These are phyloP conservation scores for Drosophila kambysellisi DNA, from an alignment of 2,888 invertebrate species.

Conservation along the genomic window DNA sequence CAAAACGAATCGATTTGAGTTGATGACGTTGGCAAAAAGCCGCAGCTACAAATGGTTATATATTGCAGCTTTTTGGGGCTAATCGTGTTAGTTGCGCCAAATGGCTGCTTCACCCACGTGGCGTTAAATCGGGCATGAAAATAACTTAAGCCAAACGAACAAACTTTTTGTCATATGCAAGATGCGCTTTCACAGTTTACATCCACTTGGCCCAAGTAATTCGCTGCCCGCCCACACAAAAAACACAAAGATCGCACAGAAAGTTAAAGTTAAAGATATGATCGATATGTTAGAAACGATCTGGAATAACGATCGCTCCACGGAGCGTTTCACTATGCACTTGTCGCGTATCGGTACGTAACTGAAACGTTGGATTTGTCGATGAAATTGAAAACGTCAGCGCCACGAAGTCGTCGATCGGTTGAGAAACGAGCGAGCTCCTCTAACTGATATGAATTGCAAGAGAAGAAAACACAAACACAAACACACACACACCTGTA, in stretches of 20 bases:
- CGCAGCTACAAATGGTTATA: neutral
- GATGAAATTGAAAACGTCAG: slow-evolving; percentile 83
- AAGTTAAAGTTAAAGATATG: no score
- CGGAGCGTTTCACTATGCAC: slow-evolving; percentile 77
- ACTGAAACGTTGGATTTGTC: slow-evolving; percentile 82
- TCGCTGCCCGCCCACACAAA: slow-evolving; percentile 74
- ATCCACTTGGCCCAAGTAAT: slow-evolving; percentile 85
- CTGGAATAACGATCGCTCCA: slow-evolving; percentile 35
- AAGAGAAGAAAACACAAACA: slow-evolving; percentile 33
- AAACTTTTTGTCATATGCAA: slow-evolving; percentile 82
- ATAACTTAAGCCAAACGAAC: slow-evolving; percentile 86
- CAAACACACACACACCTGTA: slow-evolving; percentile 14
- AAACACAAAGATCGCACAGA: neutral
- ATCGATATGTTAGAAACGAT: neutral
- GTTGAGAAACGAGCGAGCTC: slow-evolving; percentile 25
- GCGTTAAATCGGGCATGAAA: slow-evolving; percentile 81
- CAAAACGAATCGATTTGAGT: slow-evolving; percentile 9
- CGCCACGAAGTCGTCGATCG: slow-evolving; percentile 63
- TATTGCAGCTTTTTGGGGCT: neutral
- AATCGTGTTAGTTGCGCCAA: slow-evolving; percentile 23
- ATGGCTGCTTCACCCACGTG: slow-evolving; percentile 61
- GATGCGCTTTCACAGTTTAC: slow-evolving; percentile 80
- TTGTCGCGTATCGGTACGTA: slow-evolving; percentile 84
- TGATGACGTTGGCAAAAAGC: slow-evolving; percentile 63
- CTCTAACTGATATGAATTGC: slow-evolving; percentile 60